Base-by-base conservation (phyloP, 2,113 vertebrate species). In the Xenopus borealis region DNA sequence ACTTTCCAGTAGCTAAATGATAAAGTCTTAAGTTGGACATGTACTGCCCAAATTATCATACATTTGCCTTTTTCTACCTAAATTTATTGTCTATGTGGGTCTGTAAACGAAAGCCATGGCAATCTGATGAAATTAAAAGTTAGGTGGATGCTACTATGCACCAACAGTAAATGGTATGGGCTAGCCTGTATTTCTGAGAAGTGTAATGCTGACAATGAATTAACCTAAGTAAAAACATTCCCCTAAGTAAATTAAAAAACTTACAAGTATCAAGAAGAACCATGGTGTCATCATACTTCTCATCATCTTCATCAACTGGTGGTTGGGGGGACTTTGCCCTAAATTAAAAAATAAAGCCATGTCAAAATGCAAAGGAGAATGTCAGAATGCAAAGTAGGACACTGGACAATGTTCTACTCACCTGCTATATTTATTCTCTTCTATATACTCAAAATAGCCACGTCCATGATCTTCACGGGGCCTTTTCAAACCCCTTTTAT, bases 391-490 rank as follows among this genome's bases (percentile, higher is more conserved):
- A 27, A 27, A 27, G 57, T 40, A 40, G 33, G 33, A 9, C 17
- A 27, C 23, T 27, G 23, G 23, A 27, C 33, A 73, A 40, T 1
- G 8, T 6, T 40, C 3, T 40, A 40, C 47, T 2, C 95, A 99
- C 97, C 96, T 97, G 95, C 95, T 98, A 71, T 99, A 99, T 86
- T 98, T 99, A 85, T 97, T 97, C 85, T 99, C 97, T 86, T 99
- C 96, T 88, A 99, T 99, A 86, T 98, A 99, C 88, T 99, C 97
- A 88, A 97, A 99, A 87, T 99, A 99, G 80, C 96, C 96, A 74
- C 96, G 97, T 85, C 97, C 97, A 85, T 99, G 97, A 83, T 99
- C 97, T 88, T 99, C 97, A 78, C 96, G 95, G 80, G 95, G 96
- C 91, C 97, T 94, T 87, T 99, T 99, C 86, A 98, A 95, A 80